phyloP scores from a whole-genome alignment of 1,140 invertebrate genomes.

The Propsilocerus akamusi region DNA sequence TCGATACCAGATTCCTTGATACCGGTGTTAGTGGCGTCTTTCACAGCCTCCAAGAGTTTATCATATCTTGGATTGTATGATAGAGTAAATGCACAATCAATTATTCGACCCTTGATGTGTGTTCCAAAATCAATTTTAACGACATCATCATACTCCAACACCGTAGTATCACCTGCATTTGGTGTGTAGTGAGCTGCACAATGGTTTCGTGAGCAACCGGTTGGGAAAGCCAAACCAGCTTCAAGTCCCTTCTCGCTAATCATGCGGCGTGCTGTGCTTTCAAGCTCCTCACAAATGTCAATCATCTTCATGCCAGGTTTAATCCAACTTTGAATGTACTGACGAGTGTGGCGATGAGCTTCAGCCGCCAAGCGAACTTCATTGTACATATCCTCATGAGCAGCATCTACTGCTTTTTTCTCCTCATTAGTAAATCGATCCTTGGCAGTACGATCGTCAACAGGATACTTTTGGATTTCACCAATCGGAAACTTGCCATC shows the following conservation, averaged over 20 bases:
- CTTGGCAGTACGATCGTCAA: slow-evolving; percentile 67
- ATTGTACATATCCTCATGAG: slow-evolving; percentile 81
- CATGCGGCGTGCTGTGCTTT: slow-evolving; percentile 73
- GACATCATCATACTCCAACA: slow-evolving; percentile 90
- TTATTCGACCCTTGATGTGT: slow-evolving; percentile 96
- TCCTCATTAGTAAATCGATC: slow-evolving; percentile 82
- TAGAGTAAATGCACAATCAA: slow-evolving; percentile 97
- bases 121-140: slow-evolving; percentile 99
- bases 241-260: slow-evolving; percentile 92
- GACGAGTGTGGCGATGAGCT: slow-evolving; percentile 87
- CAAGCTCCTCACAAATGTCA: slow-evolving; percentile 93
- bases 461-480: slow-evolving; percentile 58
- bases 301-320: slow-evolving; percentile 99
- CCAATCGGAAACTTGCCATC: slow-evolving; percentile 64
- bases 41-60: slow-evolving; percentile 83
- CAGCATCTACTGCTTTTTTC: slow-evolving; percentile 60
- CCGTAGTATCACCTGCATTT: slow-evolving; percentile 92
- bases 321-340: slow-evolving; percentile 79
- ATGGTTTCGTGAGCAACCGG: slow-evolving; percentile 95
- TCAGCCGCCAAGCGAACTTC: slow-evolving; percentile 92
- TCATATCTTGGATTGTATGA: slow-evolving; percentile 96
- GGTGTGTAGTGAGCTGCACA: slow-evolving; percentile 99
- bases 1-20: slow-evolving; percentile 93
- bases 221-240: slow-evolving; percentile 95
- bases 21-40: slow-evolving; percentile 95